Conservation (phyloP, 2,888 invertebrate genomes). For the Oscheius sp. region DNA sequence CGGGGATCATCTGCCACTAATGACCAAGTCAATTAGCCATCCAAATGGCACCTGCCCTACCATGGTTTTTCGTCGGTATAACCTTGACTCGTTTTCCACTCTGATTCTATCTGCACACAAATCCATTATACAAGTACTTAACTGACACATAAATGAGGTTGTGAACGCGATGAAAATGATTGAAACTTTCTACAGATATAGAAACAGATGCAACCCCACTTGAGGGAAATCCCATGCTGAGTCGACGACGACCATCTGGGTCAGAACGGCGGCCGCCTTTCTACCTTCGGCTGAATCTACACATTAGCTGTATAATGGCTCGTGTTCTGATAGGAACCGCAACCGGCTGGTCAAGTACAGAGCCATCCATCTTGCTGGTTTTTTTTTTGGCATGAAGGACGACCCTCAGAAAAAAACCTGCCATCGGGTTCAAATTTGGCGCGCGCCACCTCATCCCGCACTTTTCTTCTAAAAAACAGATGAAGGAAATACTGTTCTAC, state of each 20-base stretch:
- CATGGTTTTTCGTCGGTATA: neutral
- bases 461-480: neutral
- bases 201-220: too few relatives aligned
- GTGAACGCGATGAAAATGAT: neutral
- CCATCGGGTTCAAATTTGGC: slow-evolving; percentile 27
- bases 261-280: slow-evolving; percentile 22
- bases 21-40: slow-evolving; percentile 24
- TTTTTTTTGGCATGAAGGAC: neutral
- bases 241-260: slow-evolving; percentile 15
- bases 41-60: slow-evolving; percentile 17
- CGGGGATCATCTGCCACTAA: slow-evolving; percentile 18
- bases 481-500: neutral
- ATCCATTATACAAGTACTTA: neutral
- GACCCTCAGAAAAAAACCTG: slow-evolving; percentile 27
- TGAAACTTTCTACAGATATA: neutral
- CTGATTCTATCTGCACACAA: slow-evolving; percentile 9
- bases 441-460: slow-evolving; percentile 9
- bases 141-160: slow-evolving; percentile 5
- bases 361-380: neutral
- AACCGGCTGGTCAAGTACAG: slow-evolving; percentile 5
- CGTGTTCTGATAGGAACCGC: neutral
- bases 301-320: slow-evolving; percentile 16
- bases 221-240: too few relatives aligned
- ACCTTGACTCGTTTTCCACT: slow-evolving; percentile 18
- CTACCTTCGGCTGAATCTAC: slow-evolving; percentile 2